These are phyloP conservation scores for Hypsibius dujardini DNA, from an alignment of 1,140 invertebrate species.

Conservation along the genomic window DNA sequence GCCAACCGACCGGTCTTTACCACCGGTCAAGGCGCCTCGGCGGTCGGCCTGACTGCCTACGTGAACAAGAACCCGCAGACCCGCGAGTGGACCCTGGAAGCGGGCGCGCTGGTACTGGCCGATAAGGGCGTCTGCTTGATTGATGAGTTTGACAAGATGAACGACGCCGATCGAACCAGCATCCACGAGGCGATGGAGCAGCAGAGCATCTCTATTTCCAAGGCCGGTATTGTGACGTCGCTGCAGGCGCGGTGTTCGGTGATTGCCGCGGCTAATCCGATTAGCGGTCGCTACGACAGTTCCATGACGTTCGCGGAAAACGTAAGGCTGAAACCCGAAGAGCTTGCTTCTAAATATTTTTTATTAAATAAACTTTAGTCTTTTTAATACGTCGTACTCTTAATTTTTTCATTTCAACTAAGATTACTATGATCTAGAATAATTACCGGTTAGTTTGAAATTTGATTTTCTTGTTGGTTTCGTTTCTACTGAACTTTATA, in stretches of 20 bases:
- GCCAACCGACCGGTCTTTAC: constrained; percentile 81
- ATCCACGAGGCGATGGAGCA: constrained; percentile 99
- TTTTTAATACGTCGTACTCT: too few species aligned
- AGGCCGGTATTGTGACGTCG: constrained; percentile 93
- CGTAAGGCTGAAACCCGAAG: constrained; percentile 39
- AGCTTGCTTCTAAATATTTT: constrained; percentile 2
- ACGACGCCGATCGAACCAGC: constrained; percentile 78
- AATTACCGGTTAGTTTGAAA: neutral
- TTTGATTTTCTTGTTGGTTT: neutral
- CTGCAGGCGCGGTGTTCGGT: constrained; percentile 89
- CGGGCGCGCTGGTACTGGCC: constrained; percentile 80
- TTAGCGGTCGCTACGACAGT: constrained; percentile 86
- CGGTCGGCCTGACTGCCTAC: constrained; percentile 93
- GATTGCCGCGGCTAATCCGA: constrained; percentile 93
- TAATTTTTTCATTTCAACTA: too few species aligned
- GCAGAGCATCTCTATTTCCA: constrained; percentile 94
- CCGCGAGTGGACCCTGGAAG: constrained; percentile 92
- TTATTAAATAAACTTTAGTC: constrained; percentile 19
- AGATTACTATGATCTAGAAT: too few species aligned
- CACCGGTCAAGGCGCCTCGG: constrained; percentile 90
- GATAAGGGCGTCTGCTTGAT: constrained; percentile 95
- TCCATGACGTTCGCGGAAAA: constrained; percentile 93
- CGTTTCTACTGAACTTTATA: neutral
- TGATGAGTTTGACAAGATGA: constrained; percentile 99
- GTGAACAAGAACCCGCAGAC: constrained; percentile 77